Conservation (phyloP, 2,113 vertebrate genomes). For the Cottus gobio region DNA sequence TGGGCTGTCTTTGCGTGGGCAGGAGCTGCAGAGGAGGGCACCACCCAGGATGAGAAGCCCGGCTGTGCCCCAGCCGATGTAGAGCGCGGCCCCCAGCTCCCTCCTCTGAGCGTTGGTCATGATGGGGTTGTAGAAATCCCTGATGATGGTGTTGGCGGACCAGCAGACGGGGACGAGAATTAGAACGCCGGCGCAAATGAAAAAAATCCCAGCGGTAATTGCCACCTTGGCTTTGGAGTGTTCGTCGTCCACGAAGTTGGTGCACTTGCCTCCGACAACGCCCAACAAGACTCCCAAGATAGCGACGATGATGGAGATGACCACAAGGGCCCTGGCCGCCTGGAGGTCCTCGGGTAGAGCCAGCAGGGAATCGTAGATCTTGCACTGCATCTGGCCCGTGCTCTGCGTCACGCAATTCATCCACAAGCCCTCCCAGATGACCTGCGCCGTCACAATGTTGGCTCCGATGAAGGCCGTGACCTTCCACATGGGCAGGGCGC, state of each 20-base stretch:
- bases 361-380: slow-evolving; percentile 84
- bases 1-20: slow-evolving; percentile 81
- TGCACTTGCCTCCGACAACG: slow-evolving; percentile 89
- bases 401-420: slow-evolving; percentile 85
- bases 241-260: slow-evolving; percentile 89
- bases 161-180: slow-evolving; percentile 90
- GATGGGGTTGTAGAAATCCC: slow-evolving; percentile 89
- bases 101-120: slow-evolving; percentile 74
- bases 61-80: slow-evolving; percentile 90
- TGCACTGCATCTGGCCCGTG: slow-evolving; percentile 86
- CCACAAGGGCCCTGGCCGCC: slow-evolving; percentile 82
- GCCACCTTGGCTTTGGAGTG: slow-evolving; percentile 85
- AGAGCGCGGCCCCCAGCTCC: slow-evolving; percentile 88
- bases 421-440: slow-evolving; percentile 85
- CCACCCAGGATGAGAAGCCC: slow-evolving; percentile 88
- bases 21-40: slow-evolving; percentile 90
- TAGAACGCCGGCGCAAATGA: slow-evolving; percentile 86
- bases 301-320: slow-evolving; percentile 86
- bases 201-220: slow-evolving; percentile 85
- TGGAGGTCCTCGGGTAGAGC: slow-evolving; percentile 80
- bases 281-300: slow-evolving; percentile 84
- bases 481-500: slow-evolving; percentile 83
- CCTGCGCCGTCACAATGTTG: slow-evolving; percentile 84
- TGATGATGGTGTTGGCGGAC: slow-evolving; percentile 90
- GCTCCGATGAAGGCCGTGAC: slow-evolving; percentile 83